These are phyloP conservation scores for Agrotis exclamationis DNA, from an alignment of 2,888 invertebrate species.

Conservation along the genomic window DNA sequence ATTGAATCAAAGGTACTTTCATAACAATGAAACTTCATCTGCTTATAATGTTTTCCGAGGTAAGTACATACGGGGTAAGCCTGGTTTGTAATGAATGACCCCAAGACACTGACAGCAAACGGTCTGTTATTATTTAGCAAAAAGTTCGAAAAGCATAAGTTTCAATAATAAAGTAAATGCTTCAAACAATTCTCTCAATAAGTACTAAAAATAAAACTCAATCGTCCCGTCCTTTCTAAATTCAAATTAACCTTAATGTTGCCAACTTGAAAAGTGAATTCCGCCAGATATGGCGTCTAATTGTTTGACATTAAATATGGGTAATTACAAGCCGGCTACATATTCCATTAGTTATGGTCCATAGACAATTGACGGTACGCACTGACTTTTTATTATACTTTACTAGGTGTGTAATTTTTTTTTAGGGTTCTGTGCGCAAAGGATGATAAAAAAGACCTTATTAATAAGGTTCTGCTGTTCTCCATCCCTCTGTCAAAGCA, in stretches of 20 bases:
- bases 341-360: slow-evolving; percentile 61
- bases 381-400: slow-evolving; percentile 61
- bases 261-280: slow-evolving; percentile 50
- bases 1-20: background rate
- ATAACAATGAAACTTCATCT: too few species aligned
- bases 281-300: slow-evolving; percentile 64
- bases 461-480: background rate
- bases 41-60: too few species aligned
- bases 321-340: slow-evolving; percentile 61
- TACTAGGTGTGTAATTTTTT: slow-evolving; percentile 42
- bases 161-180: background rate
- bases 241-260: slow-evolving; percentile 45
- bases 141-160: background rate
- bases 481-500: too few species aligned
- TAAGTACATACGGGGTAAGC: too few species aligned
- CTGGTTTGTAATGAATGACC: background rate
- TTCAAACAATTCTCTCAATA: background rate
- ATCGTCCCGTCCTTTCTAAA: slow-evolving; percentile 25
- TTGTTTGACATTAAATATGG: slow-evolving; percentile 68
- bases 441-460: too few species aligned
- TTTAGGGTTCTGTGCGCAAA: background rate
- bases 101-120: background rate
- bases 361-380: slow-evolving; percentile 61
- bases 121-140: background rate
- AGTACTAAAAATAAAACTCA: slow-evolving; percentile 6